Conservation (phyloP, 2,797 vertebrate species). For the Danio jaintianensis region DNA sequence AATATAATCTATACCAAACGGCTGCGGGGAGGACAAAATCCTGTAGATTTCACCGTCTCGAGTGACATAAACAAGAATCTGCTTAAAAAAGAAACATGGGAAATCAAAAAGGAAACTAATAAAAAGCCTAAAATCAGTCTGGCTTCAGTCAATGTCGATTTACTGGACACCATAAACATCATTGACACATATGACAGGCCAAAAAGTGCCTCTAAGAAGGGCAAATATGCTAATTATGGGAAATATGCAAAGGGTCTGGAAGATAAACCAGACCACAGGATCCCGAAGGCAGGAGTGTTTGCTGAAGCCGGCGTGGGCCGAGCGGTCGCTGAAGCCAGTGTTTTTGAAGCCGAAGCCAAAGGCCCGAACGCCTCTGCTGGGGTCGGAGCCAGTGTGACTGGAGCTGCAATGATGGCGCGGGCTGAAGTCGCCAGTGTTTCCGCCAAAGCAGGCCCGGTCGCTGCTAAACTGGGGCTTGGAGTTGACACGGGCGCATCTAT, state of each 20-base stretch:
- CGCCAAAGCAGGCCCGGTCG: constrained; percentile 17
- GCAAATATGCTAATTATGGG: neutral
- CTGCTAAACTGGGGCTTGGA: neutral
- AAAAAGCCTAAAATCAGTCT: neutral
- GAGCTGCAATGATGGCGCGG: neutral
- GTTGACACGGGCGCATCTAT: accelerated
- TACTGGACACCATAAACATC: neutral
- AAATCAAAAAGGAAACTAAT: too few species aligned
- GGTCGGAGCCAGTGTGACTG: accelerated
- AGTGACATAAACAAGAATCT: neutral
- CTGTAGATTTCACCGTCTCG: neutral
- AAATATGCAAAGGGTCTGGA: neutral
- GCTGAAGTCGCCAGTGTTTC: constrained; percentile 42
- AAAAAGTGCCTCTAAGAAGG: neutral
- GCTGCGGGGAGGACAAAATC: neutral
- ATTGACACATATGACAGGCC: constrained; percentile 11
- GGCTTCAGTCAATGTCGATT: neutral
- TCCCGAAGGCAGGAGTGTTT: neutral
- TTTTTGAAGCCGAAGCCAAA: constrained; percentile 7
- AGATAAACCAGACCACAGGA: neutral
- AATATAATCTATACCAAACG: neutral
- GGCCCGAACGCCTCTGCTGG: neutral
- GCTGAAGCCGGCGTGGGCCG: constrained; percentile 15
- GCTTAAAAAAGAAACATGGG: neutral
- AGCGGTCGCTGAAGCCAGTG: neutral